Evolutionary conservation across 2,113 vertebrate species (phyloP).

Genomic region (Salvelinus alpinus): DNA sequence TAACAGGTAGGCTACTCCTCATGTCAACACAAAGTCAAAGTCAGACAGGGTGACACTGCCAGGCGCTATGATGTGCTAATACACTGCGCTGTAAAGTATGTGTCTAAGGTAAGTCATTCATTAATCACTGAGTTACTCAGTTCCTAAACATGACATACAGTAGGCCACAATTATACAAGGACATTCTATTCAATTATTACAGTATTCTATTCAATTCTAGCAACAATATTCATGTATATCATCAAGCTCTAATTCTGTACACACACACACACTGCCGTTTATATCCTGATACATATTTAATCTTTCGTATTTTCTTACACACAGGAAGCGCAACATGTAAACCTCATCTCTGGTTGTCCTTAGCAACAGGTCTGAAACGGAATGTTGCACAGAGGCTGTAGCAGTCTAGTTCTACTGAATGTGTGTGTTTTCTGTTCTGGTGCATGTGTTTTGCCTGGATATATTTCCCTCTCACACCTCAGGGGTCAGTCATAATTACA

Average conservation of each 20-base stretch:
- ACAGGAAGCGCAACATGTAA: slow-evolving; percentile 1
- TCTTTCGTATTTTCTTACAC: neutral
- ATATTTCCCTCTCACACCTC: neutral
- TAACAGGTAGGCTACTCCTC: neutral
- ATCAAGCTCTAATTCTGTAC: too few relatives aligned
- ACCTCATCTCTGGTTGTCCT: slow-evolving; percentile 17
- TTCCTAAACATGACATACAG: too few relatives aligned
- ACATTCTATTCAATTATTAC: too few relatives aligned
- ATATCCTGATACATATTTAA: neutral
- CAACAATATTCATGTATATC: too few relatives aligned
- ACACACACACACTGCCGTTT: neutral
- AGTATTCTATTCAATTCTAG: too few relatives aligned
- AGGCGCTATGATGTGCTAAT: neutral
- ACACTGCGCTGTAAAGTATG: too few relatives aligned
- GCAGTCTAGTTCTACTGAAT: neutral
- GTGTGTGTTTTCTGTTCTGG: neutral
- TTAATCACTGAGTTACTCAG: too few relatives aligned
- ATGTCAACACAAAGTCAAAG: neutral
- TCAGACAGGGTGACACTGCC: neutral
- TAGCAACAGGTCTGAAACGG: slow-evolving; percentile 28
- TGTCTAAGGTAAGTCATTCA: too few relatives aligned
- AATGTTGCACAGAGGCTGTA: neutral
- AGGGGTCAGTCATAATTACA: too few relatives aligned
- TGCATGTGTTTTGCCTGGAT: neutral
- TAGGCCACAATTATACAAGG: too few relatives aligned